Base-by-base conservation (phyloP, 1,140 invertebrate genomes). In the Amyelois transitella region DNA sequence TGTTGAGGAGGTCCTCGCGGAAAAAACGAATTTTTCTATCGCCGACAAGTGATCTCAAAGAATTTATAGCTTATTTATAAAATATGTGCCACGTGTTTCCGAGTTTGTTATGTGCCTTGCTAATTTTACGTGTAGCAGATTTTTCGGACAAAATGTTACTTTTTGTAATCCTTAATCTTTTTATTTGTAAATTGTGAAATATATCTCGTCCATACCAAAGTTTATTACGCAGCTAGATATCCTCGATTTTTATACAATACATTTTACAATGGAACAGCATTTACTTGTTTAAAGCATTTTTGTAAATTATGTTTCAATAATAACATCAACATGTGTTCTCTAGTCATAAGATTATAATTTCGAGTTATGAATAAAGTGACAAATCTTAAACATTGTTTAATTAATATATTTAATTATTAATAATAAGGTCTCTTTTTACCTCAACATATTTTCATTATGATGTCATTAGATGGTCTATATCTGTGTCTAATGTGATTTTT, bases 1-100 rank as follows among this genome's bases (percentile, higher is more conserved):
- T 24, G 81, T 90, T 17, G 86, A 90, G 72, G 85, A 89, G 69
- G 83, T 89, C 50, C 61, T 88, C 51, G 71, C 75, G 10, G 82
- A 88, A 66, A 82, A 74, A 76, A 71, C 85, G 57, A 84, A 84
- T 69, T 77, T 76, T 61, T 64, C 69, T 57, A 68, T 64, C 56
- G 18, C 55, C 55, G 61, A 66, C 44, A 67, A 63, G 62, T 72
- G 32, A 66, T 59, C 51, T 44, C 44, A 52, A 56, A 52, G 59
- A 58, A 49, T 48, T 48, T 48, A 38, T 14, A 48, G 7, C 7
- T 45, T 8, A 20, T 20, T 12, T 6, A 10, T 38, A 18, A 45
- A 20, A 18, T 12, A 21, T 48, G 45, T 48, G 45, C 45, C 45
- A 48, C 20, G 7, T 48, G 14, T 21, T 18, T 48, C 2, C 18